phyloP scores from a whole-genome alignment of 1,140 invertebrate species.

The Lasaia peninsularis region DNA sequence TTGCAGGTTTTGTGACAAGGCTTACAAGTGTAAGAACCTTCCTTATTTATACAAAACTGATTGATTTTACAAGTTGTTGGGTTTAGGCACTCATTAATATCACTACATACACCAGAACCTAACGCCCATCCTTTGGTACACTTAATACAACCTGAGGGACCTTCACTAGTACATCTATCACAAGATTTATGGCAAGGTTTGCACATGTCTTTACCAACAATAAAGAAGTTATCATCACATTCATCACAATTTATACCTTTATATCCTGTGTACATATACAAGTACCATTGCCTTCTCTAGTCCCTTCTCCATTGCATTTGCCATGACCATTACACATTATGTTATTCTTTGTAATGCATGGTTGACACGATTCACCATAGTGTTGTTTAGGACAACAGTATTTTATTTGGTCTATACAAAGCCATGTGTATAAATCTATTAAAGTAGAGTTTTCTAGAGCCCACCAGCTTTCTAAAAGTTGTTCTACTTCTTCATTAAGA shows the following conservation, averaged over 20 bases:
- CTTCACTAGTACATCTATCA: conserved; percentile 86
- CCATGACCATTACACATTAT: conserved; percentile 91
- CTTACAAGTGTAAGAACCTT: conserved; percentile 91
- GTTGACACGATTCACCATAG: conserved; percentile 89
- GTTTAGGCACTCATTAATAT: conserved; percentile 93
- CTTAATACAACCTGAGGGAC: conserved; percentile 87
- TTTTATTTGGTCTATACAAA: conserved; percentile 90
- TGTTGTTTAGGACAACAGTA: conserved; percentile 92
- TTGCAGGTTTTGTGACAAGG: conserved; percentile 89
- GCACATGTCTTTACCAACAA: conserved; percentile 84
- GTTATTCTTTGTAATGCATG: conserved; percentile 87
- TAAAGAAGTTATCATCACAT: conserved; percentile 88
- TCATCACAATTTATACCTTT: conserved; percentile 86
- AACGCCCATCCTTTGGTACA: conserved; percentile 91
- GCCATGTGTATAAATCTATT: conserved; percentile 84
- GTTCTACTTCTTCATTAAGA: conserved; percentile 90
- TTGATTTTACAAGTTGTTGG: conserved; percentile 82
- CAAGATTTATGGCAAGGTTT: conserved; percentile 91
- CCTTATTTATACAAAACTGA: conserved; percentile 95
- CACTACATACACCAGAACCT: conserved; percentile 88
- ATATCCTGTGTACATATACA: conserved; percentile 94
- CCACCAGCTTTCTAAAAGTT: conserved; percentile 94
- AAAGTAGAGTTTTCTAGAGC: conserved; percentile 83
- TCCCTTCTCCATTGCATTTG: conserved; percentile 95
- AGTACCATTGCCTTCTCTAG: conserved; percentile 93